phyloP scores from a whole-genome alignment of 1,140 invertebrate species.

The Lethocerus indicus region DNA sequence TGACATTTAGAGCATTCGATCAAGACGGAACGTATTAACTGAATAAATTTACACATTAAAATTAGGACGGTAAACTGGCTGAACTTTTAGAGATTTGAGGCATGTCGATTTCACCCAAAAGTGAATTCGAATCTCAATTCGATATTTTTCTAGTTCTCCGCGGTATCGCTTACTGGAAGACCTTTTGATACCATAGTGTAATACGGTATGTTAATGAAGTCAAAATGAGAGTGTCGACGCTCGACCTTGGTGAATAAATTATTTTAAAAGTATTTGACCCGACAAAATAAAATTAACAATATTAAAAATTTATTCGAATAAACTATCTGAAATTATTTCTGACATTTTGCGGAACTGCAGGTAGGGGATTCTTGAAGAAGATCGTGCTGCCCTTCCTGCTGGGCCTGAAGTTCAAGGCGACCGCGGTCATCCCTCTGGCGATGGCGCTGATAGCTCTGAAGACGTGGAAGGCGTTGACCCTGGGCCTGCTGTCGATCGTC shows the following conservation, averaged over 20 bases:
- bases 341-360: slow-evolving; percentile 27
- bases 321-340: not conserved
- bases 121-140: no score
- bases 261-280: not conserved
- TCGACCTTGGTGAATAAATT: not conserved
- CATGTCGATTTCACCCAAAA: no score
- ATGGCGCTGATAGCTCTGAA: slow-evolving; percentile 65
- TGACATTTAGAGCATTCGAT: no score
- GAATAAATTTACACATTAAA: no score
- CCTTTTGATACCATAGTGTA: not conserved
- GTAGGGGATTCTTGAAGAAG: slow-evolving; percentile 64
- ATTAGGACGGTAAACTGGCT: no score
- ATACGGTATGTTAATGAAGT: not conserved
- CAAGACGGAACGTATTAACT: no score
- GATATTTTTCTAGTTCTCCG: no score
- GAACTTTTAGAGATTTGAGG: no score
- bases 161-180: not conserved
- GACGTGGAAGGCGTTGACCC: slow-evolving; percentile 70
- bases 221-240: no score
- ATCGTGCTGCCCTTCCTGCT: slow-evolving; percentile 66
- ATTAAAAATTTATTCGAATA: not conserved
- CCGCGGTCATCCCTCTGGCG: slow-evolving; percentile 58
- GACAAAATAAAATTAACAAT: not conserved
- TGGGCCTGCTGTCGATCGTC: slow-evolving; percentile 62
- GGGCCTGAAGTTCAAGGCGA: slow-evolving; percentile 68